Evolutionary conservation across 2,888 invertebrate species (phyloP), one percentile per base, ranked within the genome.

Genomic region (Unio pictorum): DNA sequence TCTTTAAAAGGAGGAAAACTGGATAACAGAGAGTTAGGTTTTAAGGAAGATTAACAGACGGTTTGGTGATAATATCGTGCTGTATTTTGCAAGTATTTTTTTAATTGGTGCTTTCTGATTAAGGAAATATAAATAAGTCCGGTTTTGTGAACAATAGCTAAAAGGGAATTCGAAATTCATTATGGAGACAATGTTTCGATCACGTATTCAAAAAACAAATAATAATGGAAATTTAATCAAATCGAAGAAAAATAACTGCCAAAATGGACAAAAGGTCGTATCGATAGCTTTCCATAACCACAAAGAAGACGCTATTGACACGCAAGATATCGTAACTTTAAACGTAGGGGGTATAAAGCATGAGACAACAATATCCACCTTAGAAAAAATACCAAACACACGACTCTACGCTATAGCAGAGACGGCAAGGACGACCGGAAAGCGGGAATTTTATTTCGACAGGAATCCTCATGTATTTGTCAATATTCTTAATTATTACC

Each of bases 381-480:
- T 83, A 56, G 55, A 73, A 26, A 80, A 81, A 66, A 74, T 68
- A 30, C 76, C 78, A 8, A 72, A 78, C 17, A 80, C 80, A 0
- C 61, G 81, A 18, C 67, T 83, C 0, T 71, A 75, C 23, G 67
- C 78, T 7, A 71, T 83, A 4, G 82, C 75, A 0, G 79, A 81
- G 57, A 71, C 75, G 26, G 79, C 80, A 3, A 76, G 72, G 64
- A 68, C 75, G 23, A 76, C 73, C n/a, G 81, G 81, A 1, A 76
- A 74, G 30, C 72, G 70, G 15, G 80, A 83, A 61, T 83, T 79
- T 61, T 83, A 71, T 64, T 83, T 83, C 64, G 82, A 83, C 66
- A 63, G 82, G 45, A 78, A 83, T 59, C 80, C 82, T 4, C 76
- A 79, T 58, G 76, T 83, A 58, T 83, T 83, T 60, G 80, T 77